phyloP scores from a whole-genome alignment of 2,113 vertebrate genomes.

The Ophthalmolycus amberensis region DNA sequence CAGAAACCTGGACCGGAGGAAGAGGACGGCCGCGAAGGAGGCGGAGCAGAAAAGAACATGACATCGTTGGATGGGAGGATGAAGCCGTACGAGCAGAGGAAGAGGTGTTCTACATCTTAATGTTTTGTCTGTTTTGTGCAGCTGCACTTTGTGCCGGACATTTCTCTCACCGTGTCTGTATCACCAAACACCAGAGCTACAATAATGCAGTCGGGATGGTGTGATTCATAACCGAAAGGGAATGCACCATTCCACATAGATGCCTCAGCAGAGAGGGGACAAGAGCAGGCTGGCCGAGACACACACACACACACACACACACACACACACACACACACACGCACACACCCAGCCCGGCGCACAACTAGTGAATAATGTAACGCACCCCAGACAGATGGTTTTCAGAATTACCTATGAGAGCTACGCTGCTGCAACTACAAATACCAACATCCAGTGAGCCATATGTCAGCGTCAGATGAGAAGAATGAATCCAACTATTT shows the following conservation, averaged over 20 bases:
- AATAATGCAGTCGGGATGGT: neutral
- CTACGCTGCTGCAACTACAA: conserved; percentile 45
- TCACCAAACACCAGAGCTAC: conserved; percentile 1
- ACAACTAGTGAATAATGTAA: conserved; percentile 72
- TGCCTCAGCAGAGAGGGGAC: conserved; percentile 51
- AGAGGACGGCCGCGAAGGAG: conserved; percentile 7
- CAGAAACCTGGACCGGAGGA: conserved; percentile 14
- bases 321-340: neutral
- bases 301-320: conserved; percentile 9
- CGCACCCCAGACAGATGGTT: conserved; percentile 64
- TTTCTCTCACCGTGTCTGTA: conserved; percentile 5
- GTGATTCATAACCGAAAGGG: conserved; percentile 33
- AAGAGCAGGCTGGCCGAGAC: conserved; percentile 30
- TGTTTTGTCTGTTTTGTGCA: conserved; percentile 16
- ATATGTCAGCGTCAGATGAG: conserved; percentile 45
- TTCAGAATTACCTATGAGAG: conserved; percentile 64
- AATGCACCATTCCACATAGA: conserved; percentile 39
- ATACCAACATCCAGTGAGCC: conserved; percentile 28
- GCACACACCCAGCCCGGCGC: neutral
- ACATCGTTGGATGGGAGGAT: neutral
- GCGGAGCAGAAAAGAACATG: conserved; percentile 19
- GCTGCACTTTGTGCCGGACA: conserved; percentile 2
- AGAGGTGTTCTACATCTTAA: conserved; percentile 11
- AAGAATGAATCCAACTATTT: conserved; percentile 47
- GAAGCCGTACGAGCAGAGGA: neutral